Evolutionary conservation across 2,888 invertebrate species (phyloP).

Genomic region (Stenoptilia bipunctidactyla): DNA sequence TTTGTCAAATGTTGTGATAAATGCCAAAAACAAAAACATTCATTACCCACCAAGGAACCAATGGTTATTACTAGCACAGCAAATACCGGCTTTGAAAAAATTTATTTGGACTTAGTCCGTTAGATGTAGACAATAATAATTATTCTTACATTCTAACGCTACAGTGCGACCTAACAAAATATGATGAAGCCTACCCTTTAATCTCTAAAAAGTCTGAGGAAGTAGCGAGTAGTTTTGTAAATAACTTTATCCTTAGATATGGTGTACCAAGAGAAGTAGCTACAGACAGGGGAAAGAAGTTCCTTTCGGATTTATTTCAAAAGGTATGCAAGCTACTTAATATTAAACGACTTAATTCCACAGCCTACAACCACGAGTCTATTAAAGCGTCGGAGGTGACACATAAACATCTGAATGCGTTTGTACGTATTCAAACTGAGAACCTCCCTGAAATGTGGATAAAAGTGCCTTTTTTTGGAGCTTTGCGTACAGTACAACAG

Average conservation of each 20-base stretch:
- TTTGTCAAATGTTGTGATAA: too few species aligned
- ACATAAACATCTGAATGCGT: conserved; percentile 8
- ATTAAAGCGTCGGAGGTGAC: conserved; percentile 13
- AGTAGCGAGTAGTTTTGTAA: conserved; percentile 10
- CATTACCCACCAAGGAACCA: conserved; percentile 5
- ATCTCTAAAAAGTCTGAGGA: conserved; percentile 5
- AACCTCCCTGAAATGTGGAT: conserved; percentile 7
- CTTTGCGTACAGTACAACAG: conserved; percentile 11
- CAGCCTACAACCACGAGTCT: conserved; percentile 12
- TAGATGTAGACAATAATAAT: conserved; percentile 2
- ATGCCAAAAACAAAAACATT: too few species aligned
- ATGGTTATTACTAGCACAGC: conserved; percentile 10
- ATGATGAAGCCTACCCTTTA: conserved; percentile 11
- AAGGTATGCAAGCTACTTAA: conserved; percentile 15
- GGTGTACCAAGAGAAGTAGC: conserved; percentile 13
- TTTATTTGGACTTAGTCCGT: too few species aligned
- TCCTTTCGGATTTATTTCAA: conserved; percentile 8
- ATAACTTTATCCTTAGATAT: conserved; percentile 13
- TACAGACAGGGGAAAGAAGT: conserved; percentile 13
- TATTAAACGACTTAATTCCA: conserved; percentile 13
- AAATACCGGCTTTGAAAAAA: conserved; percentile 7
- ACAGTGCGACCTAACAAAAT: conserved; percentile 8
- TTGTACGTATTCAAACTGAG: conserved; percentile 11
- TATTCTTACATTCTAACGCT: conserved; percentile 5
- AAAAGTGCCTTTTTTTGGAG: conserved; percentile 13